Evolutionary conservation across 2,888 invertebrate genomes (phyloP), one percentile per base, ranked within the genome.

Genomic region (Heteropelma amictum): DNA sequence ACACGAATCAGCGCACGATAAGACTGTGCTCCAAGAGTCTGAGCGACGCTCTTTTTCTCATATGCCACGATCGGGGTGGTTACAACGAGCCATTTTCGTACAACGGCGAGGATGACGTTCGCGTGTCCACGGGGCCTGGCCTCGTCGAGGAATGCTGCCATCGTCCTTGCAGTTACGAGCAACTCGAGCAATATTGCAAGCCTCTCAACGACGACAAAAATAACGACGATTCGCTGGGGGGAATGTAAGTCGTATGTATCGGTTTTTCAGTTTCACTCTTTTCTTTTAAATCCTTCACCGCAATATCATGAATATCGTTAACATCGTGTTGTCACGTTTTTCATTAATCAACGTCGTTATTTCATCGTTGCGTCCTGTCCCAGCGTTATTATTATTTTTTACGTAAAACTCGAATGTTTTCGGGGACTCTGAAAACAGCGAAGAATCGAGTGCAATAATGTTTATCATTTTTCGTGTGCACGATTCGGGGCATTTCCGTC

Each of bases 141-240:
- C 84, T 88, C 58, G 87, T 86, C 58, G 87, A 88, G 26, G 87
- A 88, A 77, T 89, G 88, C 76, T 89, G 88, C 74, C 81, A 85
- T 14, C 81, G 82, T 10, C 30, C 84, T 28, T 89, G 88, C 78
- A 82, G 78, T 26, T 77, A 80, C 33, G 76, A 83, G 2, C 85
- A 87, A 33, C 84, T 89, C 58, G 81, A 85, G 26, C 82, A 82
- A 63, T 89, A 88, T 70, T 89, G 88, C 83, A 88, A 87, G 65
- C 82, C 82, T n/a, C 14, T 35, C 1, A 51, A 76, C 1, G 70
- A 80, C 10, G 77, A 76, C 40, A 67, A 77, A 23, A 78, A 76
- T 38, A 54, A 33, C 33, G 12, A 60, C 47, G 14, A 51, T 40
- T 51, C 79, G 7, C 60, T 65, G 72, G 80, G 71, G 75, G 79